Base-by-base conservation (phyloP, 2,113 vertebrate genomes). In the Cyphomyrus plagiostoma region DNA sequence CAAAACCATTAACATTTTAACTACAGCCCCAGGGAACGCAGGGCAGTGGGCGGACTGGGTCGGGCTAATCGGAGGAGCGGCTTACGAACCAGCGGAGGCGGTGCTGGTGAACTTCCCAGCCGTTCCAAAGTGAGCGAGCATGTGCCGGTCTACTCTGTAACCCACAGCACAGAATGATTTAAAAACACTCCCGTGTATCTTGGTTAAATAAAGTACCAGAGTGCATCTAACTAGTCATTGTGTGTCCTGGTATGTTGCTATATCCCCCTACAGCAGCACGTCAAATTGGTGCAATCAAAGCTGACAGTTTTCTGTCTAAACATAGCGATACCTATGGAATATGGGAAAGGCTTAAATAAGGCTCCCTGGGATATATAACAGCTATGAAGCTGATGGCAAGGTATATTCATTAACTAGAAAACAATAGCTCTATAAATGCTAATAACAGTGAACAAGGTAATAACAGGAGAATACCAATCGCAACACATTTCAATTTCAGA, bases 1-100 rank as follows among this genome's bases (percentile, higher is more conserved):
- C 91, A 91, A 88, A 91, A 91, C 94, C 93, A 95, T 96, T 94
- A 95, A 93, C 92, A 94, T 95, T 94, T 93, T 94, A 93, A 95
- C 93, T 90, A 77, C 89, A 90, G 90, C 80, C 66, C 62, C 87
- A 89, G 91, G 90, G 90, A 91, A 89, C 84, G 92, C 88, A 89
- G 92, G 89, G 91, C 89, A 70, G 66, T 39, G 26, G 56, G 80
- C 11, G 66, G 92, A 88, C 35, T 52, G 89, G 85, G 89, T 88
- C 50, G 74, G 88, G 74, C 88, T 7, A 19, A n/a, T 39, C 39
- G 74, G 13, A 39, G 74, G 30, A 80, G 74, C 13, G 17, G 74
- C 74, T 80, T 42, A 42, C 19, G 17, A 19, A 5, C 21, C n/a
- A 19, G 49, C 13, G 8, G 9, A 4, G 49, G 48, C n/a, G 49